These are phyloP conservation scores for Marmota monax DNA, from an alignment of 2,113 vertebrate genomes.

Conservation along the genomic window DNA sequence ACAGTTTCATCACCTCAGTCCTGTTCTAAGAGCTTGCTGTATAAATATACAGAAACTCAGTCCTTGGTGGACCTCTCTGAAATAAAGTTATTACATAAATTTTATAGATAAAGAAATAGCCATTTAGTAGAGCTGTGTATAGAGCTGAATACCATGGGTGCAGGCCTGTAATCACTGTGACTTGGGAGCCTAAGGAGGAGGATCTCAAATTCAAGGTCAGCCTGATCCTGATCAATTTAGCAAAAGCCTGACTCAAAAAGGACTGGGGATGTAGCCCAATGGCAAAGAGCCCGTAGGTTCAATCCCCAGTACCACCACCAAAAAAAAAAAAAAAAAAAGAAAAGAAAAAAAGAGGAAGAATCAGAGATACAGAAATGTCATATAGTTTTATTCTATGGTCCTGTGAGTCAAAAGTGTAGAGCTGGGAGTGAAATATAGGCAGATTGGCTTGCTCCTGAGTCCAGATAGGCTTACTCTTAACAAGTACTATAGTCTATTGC, in stretches of 20 bases:
- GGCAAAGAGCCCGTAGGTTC: too few relatives aligned
- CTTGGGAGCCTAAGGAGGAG: too few relatives aligned
- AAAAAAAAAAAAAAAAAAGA: too few relatives aligned
- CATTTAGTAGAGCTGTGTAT: neutral
- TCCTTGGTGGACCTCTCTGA: neutral
- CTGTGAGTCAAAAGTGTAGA: neutral
- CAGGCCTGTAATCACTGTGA: too few relatives aligned
- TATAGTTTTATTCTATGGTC: neutral
- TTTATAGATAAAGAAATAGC: neutral
- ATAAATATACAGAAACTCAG: neutral
- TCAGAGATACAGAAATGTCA: neutral
- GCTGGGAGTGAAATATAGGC: neutral
- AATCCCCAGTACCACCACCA: too few relatives aligned
- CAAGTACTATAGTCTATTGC: neutral
- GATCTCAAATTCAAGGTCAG: too few relatives aligned
- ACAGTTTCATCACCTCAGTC: neutral
- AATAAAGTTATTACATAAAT: conserved; percentile 20
- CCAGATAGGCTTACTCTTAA: neutral
- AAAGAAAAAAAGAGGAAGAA: too few relatives aligned
- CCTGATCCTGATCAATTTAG: too few relatives aligned
- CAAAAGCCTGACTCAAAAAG: too few relatives aligned
- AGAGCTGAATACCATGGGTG: too few relatives aligned
- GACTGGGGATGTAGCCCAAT: too few relatives aligned
- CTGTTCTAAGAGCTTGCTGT: conserved; percentile 2
- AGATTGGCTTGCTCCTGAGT: neutral